phyloP scores from a whole-genome alignment of 1,140 invertebrate species.

The Pygmarrhopalites habei region DNA sequence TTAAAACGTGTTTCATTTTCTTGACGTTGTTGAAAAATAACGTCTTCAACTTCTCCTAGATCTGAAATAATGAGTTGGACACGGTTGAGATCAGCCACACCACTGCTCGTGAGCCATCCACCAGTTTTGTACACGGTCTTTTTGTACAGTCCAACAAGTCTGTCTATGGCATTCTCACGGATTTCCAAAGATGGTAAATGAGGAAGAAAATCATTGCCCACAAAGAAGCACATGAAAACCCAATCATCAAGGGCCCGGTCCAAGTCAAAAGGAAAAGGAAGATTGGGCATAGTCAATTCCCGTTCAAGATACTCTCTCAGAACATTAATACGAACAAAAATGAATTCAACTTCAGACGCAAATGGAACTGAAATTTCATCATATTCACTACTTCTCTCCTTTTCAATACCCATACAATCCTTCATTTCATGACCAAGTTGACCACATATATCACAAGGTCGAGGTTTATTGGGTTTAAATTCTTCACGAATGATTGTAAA shows the following conservation, averaged over 20 bases:
- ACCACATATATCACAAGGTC: constrained; percentile 93
- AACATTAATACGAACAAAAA: constrained; percentile 86
- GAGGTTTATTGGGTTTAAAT: constrained; percentile 94
- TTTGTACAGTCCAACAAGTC: constrained; percentile 90
- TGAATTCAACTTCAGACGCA: constrained; percentile 67
- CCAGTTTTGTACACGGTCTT: constrained; percentile 87
- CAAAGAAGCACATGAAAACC: constrained; percentile 99
- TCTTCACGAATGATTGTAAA: constrained; percentile 98
- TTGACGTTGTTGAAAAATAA: constrained; percentile 91
- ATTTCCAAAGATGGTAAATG: constrained; percentile 98
- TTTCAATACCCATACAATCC: constrained; percentile 71
- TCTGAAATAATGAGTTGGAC: constrained; percentile 93
- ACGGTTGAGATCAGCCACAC: constrained; percentile 81
- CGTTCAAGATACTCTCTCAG: constrained; percentile 89
- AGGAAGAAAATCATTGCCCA: constrained; percentile 98
- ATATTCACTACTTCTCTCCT: constrained; percentile 45
- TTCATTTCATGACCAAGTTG: constrained; percentile 93
- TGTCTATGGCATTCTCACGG: constrained; percentile 93
- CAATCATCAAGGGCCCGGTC: constrained; percentile 93
- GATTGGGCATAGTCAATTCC: constrained; percentile 84
- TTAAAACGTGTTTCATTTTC: constrained; percentile 74
- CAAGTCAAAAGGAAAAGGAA: constrained; percentile 86
- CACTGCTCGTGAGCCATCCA: constrained; percentile 58
- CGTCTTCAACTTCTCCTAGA: constrained; percentile 89
- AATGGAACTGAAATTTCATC: constrained; percentile 51